Conservation (phyloP, 2,113 vertebrate species). For the Tinamus guttatus region DNA sequence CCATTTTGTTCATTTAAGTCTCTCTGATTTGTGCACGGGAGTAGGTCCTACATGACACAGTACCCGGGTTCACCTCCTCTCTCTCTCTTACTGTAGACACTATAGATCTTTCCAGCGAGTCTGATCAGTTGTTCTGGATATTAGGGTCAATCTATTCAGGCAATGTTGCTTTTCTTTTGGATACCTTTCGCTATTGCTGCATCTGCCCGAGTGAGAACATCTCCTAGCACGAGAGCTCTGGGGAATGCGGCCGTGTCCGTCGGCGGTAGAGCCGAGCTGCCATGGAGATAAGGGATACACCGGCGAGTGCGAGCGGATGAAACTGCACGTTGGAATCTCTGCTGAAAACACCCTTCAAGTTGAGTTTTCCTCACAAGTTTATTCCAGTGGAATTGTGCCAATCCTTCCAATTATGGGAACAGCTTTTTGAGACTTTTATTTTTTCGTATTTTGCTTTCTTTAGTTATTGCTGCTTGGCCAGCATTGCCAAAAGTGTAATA, state of each 20-base stretch:
- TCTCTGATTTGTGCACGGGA: neutral
- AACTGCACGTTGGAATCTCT: neutral
- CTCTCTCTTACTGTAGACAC: neutral
- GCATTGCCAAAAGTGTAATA: neutral
- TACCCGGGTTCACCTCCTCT: neutral
- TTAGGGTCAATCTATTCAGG: neutral
- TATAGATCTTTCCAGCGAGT: neutral
- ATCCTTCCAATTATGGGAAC: neutral
- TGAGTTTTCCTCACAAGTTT: neutral
- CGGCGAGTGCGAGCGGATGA: neutral
- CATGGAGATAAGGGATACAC: neutral
- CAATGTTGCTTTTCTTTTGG: neutral
- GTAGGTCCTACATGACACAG: neutral
- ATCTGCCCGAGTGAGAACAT: accelerated
- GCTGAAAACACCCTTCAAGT: neutral
- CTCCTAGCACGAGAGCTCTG: neutral
- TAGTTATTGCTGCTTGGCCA: conserved; percentile 20
- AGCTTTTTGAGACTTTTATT: neutral
- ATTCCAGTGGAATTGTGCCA: neutral
- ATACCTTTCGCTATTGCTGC: accelerated
- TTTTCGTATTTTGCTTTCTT: conserved; percentile 4
- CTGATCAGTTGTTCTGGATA: neutral
- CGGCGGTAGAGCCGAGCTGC: neutral
- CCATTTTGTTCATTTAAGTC: neutral
- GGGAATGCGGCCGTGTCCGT: neutral